phyloP scores from a whole-genome alignment of 2,888 invertebrate genomes.

The Leptinotarsa haldemani region DNA sequence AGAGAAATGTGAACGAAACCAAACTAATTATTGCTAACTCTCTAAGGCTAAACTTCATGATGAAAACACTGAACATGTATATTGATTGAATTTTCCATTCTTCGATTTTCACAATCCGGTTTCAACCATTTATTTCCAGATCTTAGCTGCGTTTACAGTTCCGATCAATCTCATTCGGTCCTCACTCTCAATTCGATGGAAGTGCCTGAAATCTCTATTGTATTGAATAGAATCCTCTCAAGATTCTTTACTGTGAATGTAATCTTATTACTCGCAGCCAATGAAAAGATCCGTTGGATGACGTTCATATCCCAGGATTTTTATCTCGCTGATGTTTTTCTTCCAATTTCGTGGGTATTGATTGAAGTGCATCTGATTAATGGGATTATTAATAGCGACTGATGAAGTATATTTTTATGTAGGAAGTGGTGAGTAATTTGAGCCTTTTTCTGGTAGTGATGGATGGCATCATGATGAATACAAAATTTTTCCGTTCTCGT shows the following conservation, averaged over 20 bases:
- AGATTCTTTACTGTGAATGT: constrained; percentile 8
- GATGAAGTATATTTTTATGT: neutral
- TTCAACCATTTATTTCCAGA: neutral
- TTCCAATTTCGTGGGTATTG: neutral
- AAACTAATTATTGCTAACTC: too few relatives aligned
- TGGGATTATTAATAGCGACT: neutral
- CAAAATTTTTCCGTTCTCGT: neutral
- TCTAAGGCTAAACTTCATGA: too few relatives aligned
- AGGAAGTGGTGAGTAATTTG: neutral
- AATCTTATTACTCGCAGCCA: constrained; percentile 5
- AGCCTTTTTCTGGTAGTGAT: neutral
- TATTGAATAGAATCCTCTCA: neutral
- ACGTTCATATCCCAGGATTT: constrained; percentile 8
- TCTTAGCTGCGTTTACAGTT: neutral
- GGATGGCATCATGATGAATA: neutral
- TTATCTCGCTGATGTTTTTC: neutral
- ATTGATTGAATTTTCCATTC: too few relatives aligned
- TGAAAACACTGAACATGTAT: too few relatives aligned
- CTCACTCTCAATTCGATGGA: neutral
- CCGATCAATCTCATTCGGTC: neutral
- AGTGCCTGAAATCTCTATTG: neutral
- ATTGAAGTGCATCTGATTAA: constrained; percentile 6
- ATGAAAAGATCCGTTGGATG: neutral
- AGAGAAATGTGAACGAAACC: too few relatives aligned
- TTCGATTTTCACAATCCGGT: too few relatives aligned